A percentile compares a stretch with the other conserved stretches of the same genome.
Conservation (phyloP, 2,797 vertebrate genomes). For the Gymnoscopelus microlampas region DNA sequence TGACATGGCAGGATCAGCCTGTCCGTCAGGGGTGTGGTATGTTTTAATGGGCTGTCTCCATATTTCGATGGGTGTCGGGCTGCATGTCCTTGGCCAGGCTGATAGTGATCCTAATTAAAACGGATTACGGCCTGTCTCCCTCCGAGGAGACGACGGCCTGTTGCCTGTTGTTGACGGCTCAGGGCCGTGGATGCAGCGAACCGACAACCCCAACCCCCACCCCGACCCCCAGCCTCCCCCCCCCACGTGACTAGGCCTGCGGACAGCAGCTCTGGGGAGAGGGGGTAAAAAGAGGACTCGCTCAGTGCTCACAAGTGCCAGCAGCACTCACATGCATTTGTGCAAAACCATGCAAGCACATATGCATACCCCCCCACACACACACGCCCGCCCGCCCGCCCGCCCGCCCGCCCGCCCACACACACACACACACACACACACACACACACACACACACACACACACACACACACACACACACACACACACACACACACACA, state of each 20-base stretch:
- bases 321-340: too few species aligned
- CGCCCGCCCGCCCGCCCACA: too few species aligned
- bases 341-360: too few species aligned
- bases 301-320: background rate
- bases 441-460: background rate
- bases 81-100: slow-evolving; percentile 24
- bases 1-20: background rate
- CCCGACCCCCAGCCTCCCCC: too few species aligned
- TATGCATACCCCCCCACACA: background rate
- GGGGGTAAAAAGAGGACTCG: background rate
- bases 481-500: too few species aligned
- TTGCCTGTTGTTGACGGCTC: slow-evolving; percentile 7
- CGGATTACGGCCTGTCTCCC: slow-evolving; percentile 26
- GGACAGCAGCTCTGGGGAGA: background rate
- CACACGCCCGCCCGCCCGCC: background rate
- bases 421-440: too few species aligned
- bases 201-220: background rate
- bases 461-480: background rate
- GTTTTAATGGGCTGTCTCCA: slow-evolving; percentile 35
- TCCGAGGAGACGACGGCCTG: slow-evolving; percentile 5
- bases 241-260: background rate
- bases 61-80: slow-evolving; percentile 14
- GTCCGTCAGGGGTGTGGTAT: background rate
- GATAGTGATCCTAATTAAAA: slow-evolving; percentile 41
- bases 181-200: background rate